Base-by-base conservation (phyloP, 2,888 invertebrate genomes). In the Drosophila pegasa region DNA sequence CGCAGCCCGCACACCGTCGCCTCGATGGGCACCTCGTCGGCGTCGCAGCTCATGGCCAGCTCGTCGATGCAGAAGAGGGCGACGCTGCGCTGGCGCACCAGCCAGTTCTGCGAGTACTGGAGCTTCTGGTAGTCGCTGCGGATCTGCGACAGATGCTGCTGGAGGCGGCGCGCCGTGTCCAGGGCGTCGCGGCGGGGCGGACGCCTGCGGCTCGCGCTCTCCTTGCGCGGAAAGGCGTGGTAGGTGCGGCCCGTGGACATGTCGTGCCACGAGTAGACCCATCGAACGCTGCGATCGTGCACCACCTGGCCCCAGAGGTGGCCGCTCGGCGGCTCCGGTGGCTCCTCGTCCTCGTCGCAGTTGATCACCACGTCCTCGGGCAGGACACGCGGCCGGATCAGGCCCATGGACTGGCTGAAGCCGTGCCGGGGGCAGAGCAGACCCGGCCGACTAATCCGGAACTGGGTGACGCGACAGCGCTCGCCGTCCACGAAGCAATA, bases 21-120 rank as follows among this genome's bases (percentile, higher is more conserved):
- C 18, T 29, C 27, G 5, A 8, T 5, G 3, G 38, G 38, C 25
- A 27, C 12, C 38, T 40, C 52, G 1, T 27, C 4, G 8, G 9
- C 2, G 4, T 33, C 43, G 2, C 43, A 25, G 12, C 18, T 27
- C 45, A 71, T 54, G 16, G 33, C 61, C 16, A 71, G 25, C 2
- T 8, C n/a, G 35, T 72, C 72, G 12, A 72, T 59, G 33, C 48
- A 66, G 43, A 66, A 72, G 14, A 72, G n/a, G 9, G 71, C 71
- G 1, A 72, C 58, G 1, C 62, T 59, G 1, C 31, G 47, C 48
- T 72, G 71, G 0, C 66, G 56, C 18, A 51, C 33, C 0, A 35
- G 16, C 33, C 27, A 48, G 7, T 38, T 9, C 0, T 40, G 20
- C 16, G 66, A 66, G 27, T 1, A 10, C 41, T 14, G 40, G 0